These are phyloP conservation scores for Catalaphyllia jardinei DNA, from an alignment of 64 coral and sea anemone genomes.

Conservation along the genomic window DNA sequence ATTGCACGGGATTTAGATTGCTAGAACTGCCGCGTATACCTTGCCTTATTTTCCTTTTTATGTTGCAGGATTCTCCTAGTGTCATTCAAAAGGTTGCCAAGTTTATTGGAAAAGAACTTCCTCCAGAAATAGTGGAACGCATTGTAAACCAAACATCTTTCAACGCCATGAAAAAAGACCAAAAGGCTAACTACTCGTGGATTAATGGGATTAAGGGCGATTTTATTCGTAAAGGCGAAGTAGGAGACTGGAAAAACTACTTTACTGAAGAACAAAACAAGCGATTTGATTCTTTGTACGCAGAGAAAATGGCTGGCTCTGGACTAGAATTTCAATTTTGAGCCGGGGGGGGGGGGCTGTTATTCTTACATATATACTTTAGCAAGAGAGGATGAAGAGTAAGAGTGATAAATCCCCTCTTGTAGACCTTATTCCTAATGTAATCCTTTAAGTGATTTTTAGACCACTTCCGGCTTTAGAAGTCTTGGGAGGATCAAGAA, in stretches of 20 bases:
- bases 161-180: slow-evolving; percentile 9
- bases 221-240: slow-evolving; percentile 38
- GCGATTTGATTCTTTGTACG: slow-evolving; percentile 34
- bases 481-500: no score
- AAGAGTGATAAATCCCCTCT: no score
- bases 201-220: neutral
- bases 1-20: no score
- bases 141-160: slow-evolving; percentile 39
- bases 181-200: neutral
- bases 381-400: no score
- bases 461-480: no score
- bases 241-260: slow-evolving; percentile 47
- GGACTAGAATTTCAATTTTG: neutral
- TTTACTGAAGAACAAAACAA: slow-evolving; percentile 49
- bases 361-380: no score
- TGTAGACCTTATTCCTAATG: no score
- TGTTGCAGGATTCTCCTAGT: neutral
- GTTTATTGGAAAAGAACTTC: slow-evolving; percentile 38
- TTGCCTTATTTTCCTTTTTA: no score
- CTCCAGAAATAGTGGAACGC: slow-evolving; percentile 4
- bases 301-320: slow-evolving; percentile 32
- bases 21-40: no score
- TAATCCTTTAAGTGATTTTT: no score
- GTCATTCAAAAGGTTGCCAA: slow-evolving; percentile 11
- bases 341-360: no score